Evolutionary conservation across 1,140 invertebrate species (phyloP).

Genomic region (Pseudomyrmex dendroicus): DNA sequence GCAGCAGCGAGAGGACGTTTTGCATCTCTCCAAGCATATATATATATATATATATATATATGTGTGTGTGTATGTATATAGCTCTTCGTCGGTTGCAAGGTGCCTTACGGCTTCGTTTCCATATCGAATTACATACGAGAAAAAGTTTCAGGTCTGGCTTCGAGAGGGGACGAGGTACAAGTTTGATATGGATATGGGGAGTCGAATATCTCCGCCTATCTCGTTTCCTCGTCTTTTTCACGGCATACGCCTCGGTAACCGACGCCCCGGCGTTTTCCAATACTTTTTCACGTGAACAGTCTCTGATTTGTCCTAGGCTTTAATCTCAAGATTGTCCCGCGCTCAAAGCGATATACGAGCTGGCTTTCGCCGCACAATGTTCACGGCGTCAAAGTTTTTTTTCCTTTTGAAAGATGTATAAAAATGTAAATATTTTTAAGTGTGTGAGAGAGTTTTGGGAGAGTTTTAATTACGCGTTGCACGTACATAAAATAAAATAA

Average conservation of each 20-base stretch:
- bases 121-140: conserved; percentile 79
- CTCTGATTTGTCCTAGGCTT: conserved; percentile 71
- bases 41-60: too few species aligned
- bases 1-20: conserved; percentile 64
- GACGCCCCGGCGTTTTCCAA: conserved; percentile 59
- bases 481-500: too few species aligned
- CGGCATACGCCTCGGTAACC: conserved; percentile 29
- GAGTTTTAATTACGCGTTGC: neutral
- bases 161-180: conserved; percentile 72
- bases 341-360: conserved; percentile 62
- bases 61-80: neutral
- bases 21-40: conserved; percentile 33
- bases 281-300: conserved; percentile 72
- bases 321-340: conserved; percentile 76
- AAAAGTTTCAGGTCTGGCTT: conserved; percentile 77
- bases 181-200: conserved; percentile 78
- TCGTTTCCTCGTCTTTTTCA: conserved; percentile 68
- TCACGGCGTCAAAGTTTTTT: neutral
- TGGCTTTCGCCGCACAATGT: neutral
- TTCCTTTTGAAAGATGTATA: conserved; percentile 1
- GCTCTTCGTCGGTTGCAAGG: conserved; percentile 60
- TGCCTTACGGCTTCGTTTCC: conserved; percentile 75
- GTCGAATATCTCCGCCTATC: conserved; percentile 71
- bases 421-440: neutral
- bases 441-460: neutral